Evolutionary conservation across 2,113 vertebrate species (phyloP).

Genomic region (Stigmatopora nigra): DNA sequence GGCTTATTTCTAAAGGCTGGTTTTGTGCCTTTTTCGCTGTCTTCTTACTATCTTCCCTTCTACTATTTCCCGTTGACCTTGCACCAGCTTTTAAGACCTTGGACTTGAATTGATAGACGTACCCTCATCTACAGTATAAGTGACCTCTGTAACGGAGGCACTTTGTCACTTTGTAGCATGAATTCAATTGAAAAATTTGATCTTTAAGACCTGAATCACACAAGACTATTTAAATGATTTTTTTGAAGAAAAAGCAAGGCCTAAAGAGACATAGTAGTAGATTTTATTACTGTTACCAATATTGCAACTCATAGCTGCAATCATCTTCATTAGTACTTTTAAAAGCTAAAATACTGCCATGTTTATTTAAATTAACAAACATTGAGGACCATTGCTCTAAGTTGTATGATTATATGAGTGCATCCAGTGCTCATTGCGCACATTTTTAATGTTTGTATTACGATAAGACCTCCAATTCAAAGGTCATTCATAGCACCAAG

Average conservation of each 20-base stretch:
- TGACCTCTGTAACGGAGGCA: conserved; percentile 5
- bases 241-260: conserved; percentile 47
- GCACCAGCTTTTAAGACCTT: conserved; percentile 57
- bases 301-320: conserved; percentile 6
- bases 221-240: conserved; percentile 31
- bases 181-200: neutral
- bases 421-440: conserved; percentile 3
- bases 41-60: conserved; percentile 26
- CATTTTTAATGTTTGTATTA: conserved; percentile 20
- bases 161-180: conserved; percentile 17
- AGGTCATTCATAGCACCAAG: conserved; percentile 34
- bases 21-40: conserved; percentile 5
- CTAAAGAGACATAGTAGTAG: conserved; percentile 4
- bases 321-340: conserved; percentile 14
- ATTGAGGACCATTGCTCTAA: neutral
- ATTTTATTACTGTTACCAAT: conserved; percentile 1
- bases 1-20: conserved; percentile 12
- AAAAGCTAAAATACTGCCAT: conserved; percentile 7
- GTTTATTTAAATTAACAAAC: conserved; percentile 2
- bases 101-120: conserved; percentile 25
- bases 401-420: neutral
- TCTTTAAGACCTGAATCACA: neutral
- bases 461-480: conserved; percentile 30
- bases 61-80: conserved; percentile 46
- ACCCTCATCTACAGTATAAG: neutral